Percentiles rank a stretch among this genome's conserved stretches.
phyloP scores from a whole-genome alignment of 1,140 invertebrate species.

The Drosophila mauritiana region DNA sequence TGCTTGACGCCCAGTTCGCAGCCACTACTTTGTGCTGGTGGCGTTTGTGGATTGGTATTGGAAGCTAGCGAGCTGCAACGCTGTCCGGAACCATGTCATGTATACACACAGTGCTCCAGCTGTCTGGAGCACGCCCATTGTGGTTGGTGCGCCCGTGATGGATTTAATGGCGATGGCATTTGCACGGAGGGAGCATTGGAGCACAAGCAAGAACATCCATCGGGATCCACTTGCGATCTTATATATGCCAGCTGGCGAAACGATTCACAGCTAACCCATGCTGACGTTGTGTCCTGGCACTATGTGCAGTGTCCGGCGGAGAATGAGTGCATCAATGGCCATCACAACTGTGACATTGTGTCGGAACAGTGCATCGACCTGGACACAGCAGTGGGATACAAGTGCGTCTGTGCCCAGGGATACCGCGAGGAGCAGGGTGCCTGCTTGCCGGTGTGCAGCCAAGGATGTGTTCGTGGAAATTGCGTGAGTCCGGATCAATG shows the following conservation, averaged over 20 bases:
- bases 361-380: constrained; percentile 93
- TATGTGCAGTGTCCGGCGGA: constrained; percentile 95
- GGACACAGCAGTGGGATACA: constrained; percentile 88
- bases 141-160: constrained; percentile 92
- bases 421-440: constrained; percentile 87
- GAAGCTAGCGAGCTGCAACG: constrained; percentile 88
- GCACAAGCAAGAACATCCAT: constrained; percentile 88
- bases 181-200: constrained; percentile 93
- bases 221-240: constrained; percentile 89
- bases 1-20: constrained; percentile 95
- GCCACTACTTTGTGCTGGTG: constrained; percentile 93
- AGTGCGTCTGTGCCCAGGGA: constrained; percentile 94
- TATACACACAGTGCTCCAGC: constrained; percentile 93
- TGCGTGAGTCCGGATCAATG: constrained; percentile 95
- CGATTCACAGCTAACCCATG: constrained; percentile 80
- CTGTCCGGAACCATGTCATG: constrained; percentile 93
- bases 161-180: constrained; percentile 87
- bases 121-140: constrained; percentile 95
- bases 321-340: constrained; percentile 96
- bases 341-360: constrained; percentile 94
- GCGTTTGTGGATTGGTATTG: constrained; percentile 94
- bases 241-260: constrained; percentile 85
- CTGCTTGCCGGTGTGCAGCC: constrained; percentile 93
- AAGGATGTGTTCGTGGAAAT: constrained; percentile 95
- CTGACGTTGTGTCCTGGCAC: constrained; percentile 89